phyloP scores from a whole-genome alignment of 2,113 vertebrate species.

The Cebus imitator region DNA sequence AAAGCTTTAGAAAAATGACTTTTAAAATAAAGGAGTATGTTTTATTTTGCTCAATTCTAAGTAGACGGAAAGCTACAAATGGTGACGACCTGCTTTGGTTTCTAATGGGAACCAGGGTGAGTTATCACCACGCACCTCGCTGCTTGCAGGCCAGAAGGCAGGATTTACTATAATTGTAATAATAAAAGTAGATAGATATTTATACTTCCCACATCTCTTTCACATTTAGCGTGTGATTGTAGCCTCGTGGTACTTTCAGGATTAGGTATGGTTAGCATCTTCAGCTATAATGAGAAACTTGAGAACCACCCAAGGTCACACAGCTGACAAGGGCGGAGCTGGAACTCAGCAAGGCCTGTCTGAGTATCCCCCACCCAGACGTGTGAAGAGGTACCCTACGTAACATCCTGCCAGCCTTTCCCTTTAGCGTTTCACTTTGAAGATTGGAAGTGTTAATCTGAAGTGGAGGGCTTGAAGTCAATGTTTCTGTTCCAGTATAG shows the following conservation, averaged over 20 bases:
- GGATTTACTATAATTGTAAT: neutral
- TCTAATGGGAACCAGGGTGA: slow-evolving; percentile 50
- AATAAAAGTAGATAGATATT: neutral
- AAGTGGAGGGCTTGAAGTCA: neutral
- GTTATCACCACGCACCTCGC: slow-evolving; percentile 13
- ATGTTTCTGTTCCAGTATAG: neutral
- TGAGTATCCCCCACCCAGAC: too few relatives aligned
- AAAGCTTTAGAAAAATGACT: slow-evolving; percentile 55
- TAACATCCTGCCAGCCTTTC: neutral
- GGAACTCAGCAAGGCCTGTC: neutral
- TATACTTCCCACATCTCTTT: neutral
- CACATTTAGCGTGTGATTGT: neutral
- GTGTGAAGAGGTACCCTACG: neutral
- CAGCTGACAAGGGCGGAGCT: neutral
- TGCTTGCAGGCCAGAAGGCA: neutral
- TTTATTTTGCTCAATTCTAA: slow-evolving; percentile 68
- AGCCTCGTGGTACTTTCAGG: neutral
- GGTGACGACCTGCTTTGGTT: neutral
- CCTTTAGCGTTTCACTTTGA: slow-evolving; percentile 32
- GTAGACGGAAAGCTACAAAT: slow-evolving; percentile 49
- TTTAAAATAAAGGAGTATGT: slow-evolving; percentile 72
- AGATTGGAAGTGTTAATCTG: slow-evolving; percentile 34
- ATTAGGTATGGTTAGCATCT: neutral
- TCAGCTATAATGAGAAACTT: neutral
- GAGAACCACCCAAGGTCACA: neutral